Base-by-base conservation (phyloP, 1,140 invertebrate species). In the Camponotus pennsylvanicus region DNA sequence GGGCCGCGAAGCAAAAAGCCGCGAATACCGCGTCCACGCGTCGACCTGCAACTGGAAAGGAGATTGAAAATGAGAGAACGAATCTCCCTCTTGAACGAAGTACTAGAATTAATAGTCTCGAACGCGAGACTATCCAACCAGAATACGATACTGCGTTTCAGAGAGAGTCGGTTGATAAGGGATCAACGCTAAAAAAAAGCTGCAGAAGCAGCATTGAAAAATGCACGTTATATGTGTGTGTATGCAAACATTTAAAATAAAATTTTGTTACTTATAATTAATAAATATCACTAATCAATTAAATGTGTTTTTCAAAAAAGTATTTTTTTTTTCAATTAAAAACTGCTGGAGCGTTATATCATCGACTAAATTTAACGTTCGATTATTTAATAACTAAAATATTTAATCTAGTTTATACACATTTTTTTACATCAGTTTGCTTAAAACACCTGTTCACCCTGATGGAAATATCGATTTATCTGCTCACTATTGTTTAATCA, bases 41-140 rank as follows among this genome's bases (percentile, higher is more conserved):
- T 61, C 32, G 27, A 18, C 7, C 42, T 77, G 71, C 13, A 63
- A 55, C 52, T 55, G 57, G 37, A 69, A 76, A 86, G 75, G 57
- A 64, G 73, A 86, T 69, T 90, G 76, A 86, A 89, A 85, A 78
- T 73, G 85, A 87, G 69, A 87, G 85, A 83, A 85, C 80, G 70
- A 73, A 73, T 73, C 27, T 63, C 49, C 40, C 15, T 52, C 49
- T 42, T 42, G 32, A 75, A 21, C 59, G n/a, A 63, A 70, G 49
- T 75, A 73, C 49, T 49, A 59, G 61, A 88, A 86, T 88, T 88
- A 89, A 86, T 27, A 27, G 27, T 27, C 75, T 57, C 27, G 63
- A 88, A 59, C 61, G 70, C 37, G 37, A 32, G 67, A 11, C 63
- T 80, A 80, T 57, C 21, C 49, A 27, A 40, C 37, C 55, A 21